phyloP scores from a whole-genome alignment of 2,797 vertebrate species.

The Orestias chungarensis region DNA sequence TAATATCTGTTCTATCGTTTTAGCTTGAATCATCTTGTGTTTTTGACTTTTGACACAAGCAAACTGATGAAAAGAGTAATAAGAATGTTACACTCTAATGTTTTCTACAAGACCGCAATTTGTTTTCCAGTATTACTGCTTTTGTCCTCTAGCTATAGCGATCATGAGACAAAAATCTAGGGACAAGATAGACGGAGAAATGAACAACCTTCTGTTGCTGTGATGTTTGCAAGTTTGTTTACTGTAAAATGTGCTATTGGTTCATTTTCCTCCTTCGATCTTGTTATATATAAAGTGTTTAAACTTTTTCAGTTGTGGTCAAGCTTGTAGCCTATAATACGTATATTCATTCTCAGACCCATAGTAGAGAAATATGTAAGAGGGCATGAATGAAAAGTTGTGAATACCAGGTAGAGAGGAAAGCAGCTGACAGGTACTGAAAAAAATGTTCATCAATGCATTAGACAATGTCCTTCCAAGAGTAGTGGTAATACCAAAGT shows the following conservation, averaged over 20 bases:
- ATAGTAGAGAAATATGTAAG: neutral
- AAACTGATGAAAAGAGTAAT: slow-evolving; percentile 27
- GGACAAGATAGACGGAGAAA: slow-evolving; percentile 34
- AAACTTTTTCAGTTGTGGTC: neutral
- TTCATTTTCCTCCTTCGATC: neutral
- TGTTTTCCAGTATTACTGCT: slow-evolving; percentile 5
- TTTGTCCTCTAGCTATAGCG: slow-evolving; percentile 51
- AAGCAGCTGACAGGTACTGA: neutral
- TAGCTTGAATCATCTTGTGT: slow-evolving; percentile 1
- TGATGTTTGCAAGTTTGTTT: neutral
- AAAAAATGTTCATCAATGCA: neutral
- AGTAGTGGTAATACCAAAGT: neutral
- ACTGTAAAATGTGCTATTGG: neutral
- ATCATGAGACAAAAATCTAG: slow-evolving; percentile 7
- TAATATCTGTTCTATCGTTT: neutral
- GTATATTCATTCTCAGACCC: neutral
- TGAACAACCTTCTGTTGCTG: slow-evolving; percentile 26
- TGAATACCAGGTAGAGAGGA: neutral
- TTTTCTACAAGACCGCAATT: slow-evolving; percentile 37
- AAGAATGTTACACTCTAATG: slow-evolving; percentile 24
- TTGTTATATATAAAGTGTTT: neutral
- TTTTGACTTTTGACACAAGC: slow-evolving; percentile 34
- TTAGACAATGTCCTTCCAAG: neutral
- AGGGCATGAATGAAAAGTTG: neutral
- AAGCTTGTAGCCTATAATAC: neutral